Evolutionary conservation across 2,797 vertebrate genomes (phyloP).

Genomic region (Halcyon chelicuti): DNA sequence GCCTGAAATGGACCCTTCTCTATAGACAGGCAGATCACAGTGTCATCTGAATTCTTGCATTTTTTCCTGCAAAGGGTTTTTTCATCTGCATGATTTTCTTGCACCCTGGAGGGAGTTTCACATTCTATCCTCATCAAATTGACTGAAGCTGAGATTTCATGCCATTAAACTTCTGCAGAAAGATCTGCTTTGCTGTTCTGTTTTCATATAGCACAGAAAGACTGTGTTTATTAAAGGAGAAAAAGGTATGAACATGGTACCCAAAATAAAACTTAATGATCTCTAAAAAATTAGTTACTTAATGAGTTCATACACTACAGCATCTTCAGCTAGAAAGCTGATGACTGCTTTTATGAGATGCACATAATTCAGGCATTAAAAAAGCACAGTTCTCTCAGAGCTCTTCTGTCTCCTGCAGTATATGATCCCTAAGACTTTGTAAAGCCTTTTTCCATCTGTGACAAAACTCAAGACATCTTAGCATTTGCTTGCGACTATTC

Average conservation of each 20-base stretch:
- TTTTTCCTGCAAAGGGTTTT: background rate
- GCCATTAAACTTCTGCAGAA: background rate
- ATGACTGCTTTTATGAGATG: background rate
- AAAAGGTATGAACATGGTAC: background rate
- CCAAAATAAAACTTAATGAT: background rate
- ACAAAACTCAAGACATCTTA: background rate
- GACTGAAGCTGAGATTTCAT: background rate
- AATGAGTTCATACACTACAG: background rate
- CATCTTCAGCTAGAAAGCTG: background rate
- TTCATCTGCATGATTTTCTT: background rate
- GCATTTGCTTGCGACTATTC: background rate
- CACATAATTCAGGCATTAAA: background rate
- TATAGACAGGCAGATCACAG: background rate
- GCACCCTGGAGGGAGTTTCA: conserved; percentile 2
- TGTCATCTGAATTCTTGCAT: background rate
- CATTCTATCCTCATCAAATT: conserved; percentile 20
- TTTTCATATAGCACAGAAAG: background rate
- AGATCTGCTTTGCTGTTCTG: background rate
- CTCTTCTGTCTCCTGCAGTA: background rate
- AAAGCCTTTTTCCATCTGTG: background rate
- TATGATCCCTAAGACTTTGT: background rate
- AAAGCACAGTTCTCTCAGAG: background rate
- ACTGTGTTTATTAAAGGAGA: background rate
- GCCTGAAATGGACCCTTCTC: background rate
- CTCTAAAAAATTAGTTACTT: background rate